phyloP scores from a whole-genome alignment of 2,113 vertebrate genomes.

The Falco punctatus region DNA sequence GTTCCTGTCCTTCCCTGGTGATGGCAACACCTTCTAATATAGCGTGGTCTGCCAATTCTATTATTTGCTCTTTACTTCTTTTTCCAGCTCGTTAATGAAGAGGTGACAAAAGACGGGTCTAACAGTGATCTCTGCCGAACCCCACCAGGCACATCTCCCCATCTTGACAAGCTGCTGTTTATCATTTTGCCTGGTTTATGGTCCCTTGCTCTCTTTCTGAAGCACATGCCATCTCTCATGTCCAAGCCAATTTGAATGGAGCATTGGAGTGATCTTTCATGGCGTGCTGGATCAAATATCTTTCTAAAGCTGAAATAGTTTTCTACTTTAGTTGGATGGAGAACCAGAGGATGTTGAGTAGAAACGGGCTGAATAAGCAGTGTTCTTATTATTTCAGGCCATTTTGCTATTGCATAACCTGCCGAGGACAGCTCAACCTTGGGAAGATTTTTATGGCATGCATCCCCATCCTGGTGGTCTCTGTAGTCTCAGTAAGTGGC shows the following conservation, averaged over 20 bases:
- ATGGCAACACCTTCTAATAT: conserved; percentile 13
- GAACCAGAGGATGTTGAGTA: neutral
- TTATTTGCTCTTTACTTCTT: conserved; percentile 29
- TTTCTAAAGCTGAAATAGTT: neutral
- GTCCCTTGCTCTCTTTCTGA: neutral
- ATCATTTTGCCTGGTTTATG: conserved; percentile 40
- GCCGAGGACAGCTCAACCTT: neutral
- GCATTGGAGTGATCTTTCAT: neutral
- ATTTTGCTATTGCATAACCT: neutral
- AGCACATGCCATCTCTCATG: neutral
- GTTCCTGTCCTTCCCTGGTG: conserved; percentile 28
- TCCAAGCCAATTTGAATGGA: neutral
- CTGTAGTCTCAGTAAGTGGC: neutral
- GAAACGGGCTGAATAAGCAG: neutral
- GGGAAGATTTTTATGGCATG: accelerated
- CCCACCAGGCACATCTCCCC: conserved; percentile 5
- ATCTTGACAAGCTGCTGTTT: neutral
- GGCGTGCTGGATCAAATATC: neutral
- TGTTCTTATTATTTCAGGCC: neutral
- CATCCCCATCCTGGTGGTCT: neutral
- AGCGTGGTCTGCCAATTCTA: neutral
- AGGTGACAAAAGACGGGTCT: neutral
- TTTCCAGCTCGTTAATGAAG: conserved; percentile 40
- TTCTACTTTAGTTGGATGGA: neutral
- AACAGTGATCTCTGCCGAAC: neutral